Conservation (phyloP, 1,140 invertebrate genomes). For the Pachyrhynchus sulphureomaculatus region DNA sequence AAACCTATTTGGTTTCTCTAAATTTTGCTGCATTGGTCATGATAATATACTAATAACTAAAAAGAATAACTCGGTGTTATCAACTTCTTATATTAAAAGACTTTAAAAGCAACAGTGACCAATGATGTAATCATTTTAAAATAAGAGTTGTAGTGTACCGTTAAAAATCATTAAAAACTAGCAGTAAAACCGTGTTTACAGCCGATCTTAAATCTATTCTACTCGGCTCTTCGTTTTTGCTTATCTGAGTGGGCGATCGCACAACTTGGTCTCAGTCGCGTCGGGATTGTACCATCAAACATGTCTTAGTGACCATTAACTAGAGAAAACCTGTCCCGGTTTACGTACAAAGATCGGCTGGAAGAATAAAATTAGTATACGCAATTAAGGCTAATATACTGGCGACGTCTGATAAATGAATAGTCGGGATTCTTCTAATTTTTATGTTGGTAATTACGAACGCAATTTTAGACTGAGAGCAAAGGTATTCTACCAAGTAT, state of each 20-base stretch:
- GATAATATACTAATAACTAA: too few relatives aligned
- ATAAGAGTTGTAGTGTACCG: slow-evolving; percentile 1
- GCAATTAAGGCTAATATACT: background rate
- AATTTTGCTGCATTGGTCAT: too few relatives aligned
- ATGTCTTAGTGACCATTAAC: slow-evolving; percentile 8
- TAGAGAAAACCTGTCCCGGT: slow-evolving; percentile 6
- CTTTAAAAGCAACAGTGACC: background rate
- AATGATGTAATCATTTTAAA: slow-evolving; percentile 1
- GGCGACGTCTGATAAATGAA: background rate
- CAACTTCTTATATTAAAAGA: background rate
- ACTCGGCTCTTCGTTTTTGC: background rate
- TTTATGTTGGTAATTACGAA: too few relatives aligned
- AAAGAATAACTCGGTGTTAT: too few relatives aligned
- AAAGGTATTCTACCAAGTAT: too few relatives aligned
- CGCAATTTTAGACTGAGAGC: too few relatives aligned
- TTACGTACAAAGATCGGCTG: slow-evolving; percentile 2
- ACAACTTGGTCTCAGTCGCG: slow-evolving; percentile 5
- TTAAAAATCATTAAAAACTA: background rate
- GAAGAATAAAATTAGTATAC: slow-evolving; percentile 4
- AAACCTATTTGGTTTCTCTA: too few relatives aligned
- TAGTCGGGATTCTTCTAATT: background rate
- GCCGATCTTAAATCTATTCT: slow-evolving; percentile 8
- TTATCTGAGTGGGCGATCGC: slow-evolving; percentile 4
- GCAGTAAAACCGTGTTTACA: slow-evolving; percentile 6
- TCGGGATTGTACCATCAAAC: slow-evolving; percentile 8